A percentile compares a stretch with the other conserved stretches of the same genome.
Evolutionary conservation across 2,797 vertebrate genomes (phyloP).

Genomic region (Arctocebus calabarensis): DNA sequence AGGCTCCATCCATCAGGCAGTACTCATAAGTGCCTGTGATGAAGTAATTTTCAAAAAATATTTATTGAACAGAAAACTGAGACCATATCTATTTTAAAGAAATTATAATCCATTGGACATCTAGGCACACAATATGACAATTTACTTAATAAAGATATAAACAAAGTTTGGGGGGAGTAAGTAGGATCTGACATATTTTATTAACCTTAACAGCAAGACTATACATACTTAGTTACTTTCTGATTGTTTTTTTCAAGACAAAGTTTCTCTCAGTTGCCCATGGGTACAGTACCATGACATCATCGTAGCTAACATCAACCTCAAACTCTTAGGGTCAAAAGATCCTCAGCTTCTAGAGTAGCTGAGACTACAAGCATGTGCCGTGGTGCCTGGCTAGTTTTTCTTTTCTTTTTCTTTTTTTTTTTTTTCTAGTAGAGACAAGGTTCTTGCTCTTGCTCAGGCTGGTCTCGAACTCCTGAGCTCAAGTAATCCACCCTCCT

Average conservation of each 20-base stretch:
- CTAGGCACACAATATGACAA: neutral
- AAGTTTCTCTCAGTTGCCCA: no score
- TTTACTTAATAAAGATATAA: neutral
- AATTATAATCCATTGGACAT: neutral
- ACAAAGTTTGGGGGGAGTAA: neutral
- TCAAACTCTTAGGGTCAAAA: no score
- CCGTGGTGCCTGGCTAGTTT: no score
- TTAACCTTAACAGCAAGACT: neutral
- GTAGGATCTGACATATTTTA: neutral
- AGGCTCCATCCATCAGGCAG: fast-evolving
- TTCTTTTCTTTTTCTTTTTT: no score
- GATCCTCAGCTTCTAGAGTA: no score
- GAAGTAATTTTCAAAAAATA: neutral
- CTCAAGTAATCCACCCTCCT: no score
- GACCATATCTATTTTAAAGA: neutral
- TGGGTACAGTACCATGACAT: no score
- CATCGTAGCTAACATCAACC: no score
- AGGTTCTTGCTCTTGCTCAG: no score
- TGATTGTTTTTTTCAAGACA: neutral
- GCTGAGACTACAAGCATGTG: no score
- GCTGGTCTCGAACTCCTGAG: no score
- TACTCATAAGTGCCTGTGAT: neutral
- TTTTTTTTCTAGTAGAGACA: no score
- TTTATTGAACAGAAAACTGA: slow-evolving; percentile 22
- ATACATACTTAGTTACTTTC: neutral